Evolutionary conservation across 2,113 vertebrate genomes (phyloP).

Genomic region (Corythoichthys intestinalis): DNA sequence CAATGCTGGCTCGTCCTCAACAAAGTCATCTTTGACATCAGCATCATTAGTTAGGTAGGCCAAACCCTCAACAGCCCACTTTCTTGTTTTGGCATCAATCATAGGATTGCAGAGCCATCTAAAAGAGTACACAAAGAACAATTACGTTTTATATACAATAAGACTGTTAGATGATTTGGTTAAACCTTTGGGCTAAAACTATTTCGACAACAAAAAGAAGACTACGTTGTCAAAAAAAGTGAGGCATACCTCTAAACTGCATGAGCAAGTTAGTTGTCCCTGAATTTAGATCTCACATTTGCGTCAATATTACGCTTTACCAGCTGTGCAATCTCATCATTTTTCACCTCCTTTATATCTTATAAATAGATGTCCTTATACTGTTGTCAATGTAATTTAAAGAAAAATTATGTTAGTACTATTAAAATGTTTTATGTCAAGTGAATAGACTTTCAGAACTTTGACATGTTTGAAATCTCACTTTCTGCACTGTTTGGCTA

Average conservation of each 20-base stretch:
- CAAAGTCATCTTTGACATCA: slow-evolving; percentile 97
- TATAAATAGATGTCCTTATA: background rate
- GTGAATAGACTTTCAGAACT: background rate
- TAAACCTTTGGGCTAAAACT: background rate
- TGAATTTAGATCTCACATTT: background rate
- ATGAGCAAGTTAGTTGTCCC: background rate
- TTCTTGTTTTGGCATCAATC: slow-evolving; percentile 87
- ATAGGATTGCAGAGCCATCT: slow-evolving; percentile 90
- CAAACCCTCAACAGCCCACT: slow-evolving; percentile 93
- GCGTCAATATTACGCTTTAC: background rate
- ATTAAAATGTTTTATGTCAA: background rate
- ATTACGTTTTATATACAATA: background rate
- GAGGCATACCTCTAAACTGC: background rate
- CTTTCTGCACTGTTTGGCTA: slow-evolving; percentile 96
- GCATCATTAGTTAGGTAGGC: slow-evolving; percentile 94
- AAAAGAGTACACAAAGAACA: slow-evolving; percentile 2
- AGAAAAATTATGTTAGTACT: background rate
- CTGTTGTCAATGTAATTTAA: background rate
- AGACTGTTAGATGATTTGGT: background rate
- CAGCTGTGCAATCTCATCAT: background rate
- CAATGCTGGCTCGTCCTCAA: slow-evolving; percentile 86
- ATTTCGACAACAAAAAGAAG: background rate
- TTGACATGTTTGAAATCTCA: slow-evolving; percentile 61
- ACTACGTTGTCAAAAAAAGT: background rate
- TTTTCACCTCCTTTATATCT: background rate